Evolutionary conservation across 1,140 invertebrate species (phyloP).

Genomic region (Drosophila rufa): DNA sequence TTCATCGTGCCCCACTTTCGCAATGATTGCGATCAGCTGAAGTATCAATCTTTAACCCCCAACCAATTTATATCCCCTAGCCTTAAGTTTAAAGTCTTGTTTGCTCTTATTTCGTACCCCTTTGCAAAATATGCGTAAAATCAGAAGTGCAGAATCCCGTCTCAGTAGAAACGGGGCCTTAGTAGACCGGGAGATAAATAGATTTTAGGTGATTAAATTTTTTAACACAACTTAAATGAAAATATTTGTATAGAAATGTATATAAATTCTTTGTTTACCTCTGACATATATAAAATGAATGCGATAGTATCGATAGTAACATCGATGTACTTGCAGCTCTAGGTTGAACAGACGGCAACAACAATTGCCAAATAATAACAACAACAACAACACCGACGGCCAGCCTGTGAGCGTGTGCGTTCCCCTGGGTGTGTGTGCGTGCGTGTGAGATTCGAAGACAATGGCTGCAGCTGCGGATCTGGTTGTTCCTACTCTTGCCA

Average conservation of each 20-base stretch:
- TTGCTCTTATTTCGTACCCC: no score
- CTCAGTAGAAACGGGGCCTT: no score
- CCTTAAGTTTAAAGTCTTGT: no score
- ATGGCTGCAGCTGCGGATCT: slow-evolving; percentile 85
- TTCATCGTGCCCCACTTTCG: no score
- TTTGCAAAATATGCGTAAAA: no score
- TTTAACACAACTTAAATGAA: no score
- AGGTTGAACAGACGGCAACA: slow-evolving; percentile 5
- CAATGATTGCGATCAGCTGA: no score
- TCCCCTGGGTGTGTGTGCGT: slow-evolving; percentile 43
- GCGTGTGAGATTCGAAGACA: slow-evolving; percentile 81
- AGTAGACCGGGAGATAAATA: no score
- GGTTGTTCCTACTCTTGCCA: slow-evolving; percentile 84
- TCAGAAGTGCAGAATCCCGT: no score
- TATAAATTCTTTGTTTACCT: not conserved
- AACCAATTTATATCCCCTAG: no score
- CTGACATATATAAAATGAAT: not conserved
- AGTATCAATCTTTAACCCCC: no score
- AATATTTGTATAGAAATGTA: not conserved
- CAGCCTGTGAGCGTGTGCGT: slow-evolving; percentile 34
- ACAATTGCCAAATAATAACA: slow-evolving; percentile 25
- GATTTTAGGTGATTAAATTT: no score
- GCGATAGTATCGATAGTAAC: slow-evolving; percentile 4
- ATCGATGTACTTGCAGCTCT: slow-evolving; percentile 11
- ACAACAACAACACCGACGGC: slow-evolving; percentile 38